Evolutionary conservation across 2,113 vertebrate genomes (phyloP).

Genomic region (Chinchilla lanigera): DNA sequence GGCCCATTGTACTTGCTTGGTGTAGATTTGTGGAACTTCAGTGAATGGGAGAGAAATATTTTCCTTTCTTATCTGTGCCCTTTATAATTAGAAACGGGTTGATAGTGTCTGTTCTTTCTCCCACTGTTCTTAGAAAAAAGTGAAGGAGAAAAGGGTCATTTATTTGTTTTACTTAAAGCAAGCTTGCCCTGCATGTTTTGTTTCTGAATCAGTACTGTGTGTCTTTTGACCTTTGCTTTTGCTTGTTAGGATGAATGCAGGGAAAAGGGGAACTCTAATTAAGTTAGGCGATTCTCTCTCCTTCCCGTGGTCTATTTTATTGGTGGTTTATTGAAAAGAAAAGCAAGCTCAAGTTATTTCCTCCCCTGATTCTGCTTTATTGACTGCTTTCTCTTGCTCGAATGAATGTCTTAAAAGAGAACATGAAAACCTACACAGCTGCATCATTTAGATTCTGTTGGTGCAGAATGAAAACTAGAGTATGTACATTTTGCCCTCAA

Average conservation of each 20-base stretch:
- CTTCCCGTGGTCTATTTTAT: not conserved
- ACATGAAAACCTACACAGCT: not conserved
- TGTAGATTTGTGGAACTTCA: slow-evolving; percentile 33
- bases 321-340: slow-evolving; percentile 28
- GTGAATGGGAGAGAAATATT: not conserved
- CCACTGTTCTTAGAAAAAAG: not conserved
- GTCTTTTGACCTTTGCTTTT: slow-evolving; percentile 57
- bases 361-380: slow-evolving; percentile 7
- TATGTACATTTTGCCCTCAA: not conserved
- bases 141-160: not conserved
- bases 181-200: not conserved
- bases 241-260: not conserved
- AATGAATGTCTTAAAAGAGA: not conserved
- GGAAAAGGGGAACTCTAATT: not conserved
- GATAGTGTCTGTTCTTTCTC: not conserved
- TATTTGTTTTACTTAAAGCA: slow-evolving; percentile 5
- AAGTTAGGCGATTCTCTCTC: not conserved
- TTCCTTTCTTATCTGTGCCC: not conserved
- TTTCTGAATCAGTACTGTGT: slow-evolving; percentile 39
- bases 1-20: not conserved
- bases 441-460: not conserved
- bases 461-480: not conserved
- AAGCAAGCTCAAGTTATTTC: slow-evolving; percentile 60
- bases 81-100: not conserved
- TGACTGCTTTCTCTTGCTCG: slow-evolving; percentile 21